Percentiles rank a stretch among this genome's conserved stretches.
These are phyloP conservation scores for Cryptophagus acutangulus DNA, from an alignment of 2,888 invertebrate species.

Conservation along the genomic window DNA sequence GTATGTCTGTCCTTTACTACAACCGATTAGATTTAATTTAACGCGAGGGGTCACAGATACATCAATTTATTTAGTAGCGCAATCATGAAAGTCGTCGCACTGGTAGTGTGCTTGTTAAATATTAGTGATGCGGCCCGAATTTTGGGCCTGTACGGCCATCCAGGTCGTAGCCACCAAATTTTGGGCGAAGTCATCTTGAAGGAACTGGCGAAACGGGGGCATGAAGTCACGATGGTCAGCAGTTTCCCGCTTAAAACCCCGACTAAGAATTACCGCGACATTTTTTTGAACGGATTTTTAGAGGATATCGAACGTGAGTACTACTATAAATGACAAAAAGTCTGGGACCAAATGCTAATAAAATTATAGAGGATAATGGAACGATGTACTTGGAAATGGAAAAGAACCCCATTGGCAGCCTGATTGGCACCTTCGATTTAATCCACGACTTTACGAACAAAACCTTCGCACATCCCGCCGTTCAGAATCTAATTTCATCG, in stretches of 20 bases:
- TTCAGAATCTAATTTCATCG: constrained; percentile 20
- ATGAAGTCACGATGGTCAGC: constrained; percentile 53
- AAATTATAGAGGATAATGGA: too few relatives aligned
- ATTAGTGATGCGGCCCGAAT: constrained; percentile 27
- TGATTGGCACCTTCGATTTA: too few relatives aligned
- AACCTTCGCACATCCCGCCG: constrained; percentile 21
- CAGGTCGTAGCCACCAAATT: constrained; percentile 31
- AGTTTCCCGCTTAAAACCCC: constrained; percentile 25
- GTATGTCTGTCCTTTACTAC: too few relatives aligned
- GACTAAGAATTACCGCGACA: constrained; percentile 29
- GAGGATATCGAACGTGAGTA: constrained; percentile 23
- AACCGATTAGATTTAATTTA: too few relatives aligned
- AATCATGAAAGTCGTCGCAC: too few relatives aligned
- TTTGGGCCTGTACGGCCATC: constrained; percentile 31
- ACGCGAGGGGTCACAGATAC: too few relatives aligned
- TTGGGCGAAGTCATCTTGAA: constrained; percentile 45
- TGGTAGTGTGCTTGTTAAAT: too few relatives aligned
- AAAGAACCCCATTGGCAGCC: too few relatives aligned
- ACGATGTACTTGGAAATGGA: too few relatives aligned
- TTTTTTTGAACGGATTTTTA: constrained; percentile 23
- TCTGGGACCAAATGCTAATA: too few relatives aligned
- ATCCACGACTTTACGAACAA: constrained; percentile 18
- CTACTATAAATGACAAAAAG: too few relatives aligned
- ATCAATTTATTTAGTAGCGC: too few relatives aligned
- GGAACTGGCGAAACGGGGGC: constrained; percentile 51